These are phyloP conservation scores for Diaphora mendica DNA, from an alignment of 2,888 invertebrate species.

Conservation along the genomic window DNA sequence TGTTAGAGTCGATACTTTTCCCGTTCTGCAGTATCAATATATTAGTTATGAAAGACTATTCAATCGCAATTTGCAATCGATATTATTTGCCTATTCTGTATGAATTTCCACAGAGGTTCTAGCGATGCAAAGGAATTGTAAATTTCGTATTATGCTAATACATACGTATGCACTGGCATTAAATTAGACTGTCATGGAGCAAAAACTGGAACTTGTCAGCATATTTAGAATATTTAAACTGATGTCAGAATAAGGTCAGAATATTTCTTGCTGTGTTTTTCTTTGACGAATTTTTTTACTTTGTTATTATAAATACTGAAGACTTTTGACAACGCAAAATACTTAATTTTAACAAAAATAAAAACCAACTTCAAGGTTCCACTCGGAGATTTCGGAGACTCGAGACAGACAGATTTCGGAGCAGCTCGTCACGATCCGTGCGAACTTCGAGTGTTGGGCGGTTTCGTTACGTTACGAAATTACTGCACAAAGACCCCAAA, in stretches of 20 bases:
- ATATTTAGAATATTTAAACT: conserved; percentile 16
- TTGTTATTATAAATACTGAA: background rate
- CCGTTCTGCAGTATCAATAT: background rate
- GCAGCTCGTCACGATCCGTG: too few species aligned
- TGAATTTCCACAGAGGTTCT: conserved; percentile 36
- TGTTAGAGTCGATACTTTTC: background rate
- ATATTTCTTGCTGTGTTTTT: conserved; percentile 9
- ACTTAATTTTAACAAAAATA: too few species aligned
- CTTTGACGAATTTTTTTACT: conserved; percentile 1
- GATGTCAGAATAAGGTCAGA: conserved; percentile 1
- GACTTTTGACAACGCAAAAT: background rate
- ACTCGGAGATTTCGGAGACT: too few species aligned
- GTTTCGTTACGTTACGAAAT: too few species aligned
- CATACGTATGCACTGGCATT: conserved; percentile 35
- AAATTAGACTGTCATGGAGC: conserved; percentile 27
- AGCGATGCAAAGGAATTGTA: conserved; percentile 49
- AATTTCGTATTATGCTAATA: conserved; percentile 51
- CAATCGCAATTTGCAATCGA: conserved; percentile 43
- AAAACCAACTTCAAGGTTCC: too few species aligned
- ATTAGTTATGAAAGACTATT: background rate
- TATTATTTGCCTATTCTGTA: conserved; percentile 37
- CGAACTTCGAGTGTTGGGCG: too few species aligned
- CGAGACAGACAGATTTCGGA: too few species aligned
- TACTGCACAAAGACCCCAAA: too few species aligned
- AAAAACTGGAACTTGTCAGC: conserved; percentile 33